These are phyloP conservation scores for Phrynosoma blainvillii DNA, from an alignment of 2,113 vertebrate genomes.

Conservation along the genomic window DNA sequence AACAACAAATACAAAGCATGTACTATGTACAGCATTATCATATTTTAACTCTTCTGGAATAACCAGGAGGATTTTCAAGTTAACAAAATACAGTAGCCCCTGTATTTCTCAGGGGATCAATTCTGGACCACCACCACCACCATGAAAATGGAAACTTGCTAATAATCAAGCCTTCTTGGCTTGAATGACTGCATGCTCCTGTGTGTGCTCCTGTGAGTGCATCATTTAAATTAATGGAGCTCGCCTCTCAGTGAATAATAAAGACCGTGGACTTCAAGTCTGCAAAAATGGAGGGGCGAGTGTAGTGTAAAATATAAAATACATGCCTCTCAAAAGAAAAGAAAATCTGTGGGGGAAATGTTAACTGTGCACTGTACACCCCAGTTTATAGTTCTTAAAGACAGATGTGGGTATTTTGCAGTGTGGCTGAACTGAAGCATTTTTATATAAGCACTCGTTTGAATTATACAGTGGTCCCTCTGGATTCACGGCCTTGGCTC, in stretches of 20 bases:
- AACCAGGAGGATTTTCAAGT: neutral
- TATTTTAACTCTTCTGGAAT: too few species aligned
- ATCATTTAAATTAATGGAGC: too few species aligned
- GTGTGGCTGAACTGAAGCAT: neutral
- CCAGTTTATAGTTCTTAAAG: neutral
- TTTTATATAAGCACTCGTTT: slow-evolving; percentile 5
- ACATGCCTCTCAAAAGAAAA: neutral
- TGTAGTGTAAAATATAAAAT: neutral
- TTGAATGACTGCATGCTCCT: too few species aligned
- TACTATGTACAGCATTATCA: too few species aligned
- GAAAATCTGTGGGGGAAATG: neutral
- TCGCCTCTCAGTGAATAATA: too few species aligned
- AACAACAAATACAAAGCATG: too few species aligned
- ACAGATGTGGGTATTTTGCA: neutral
- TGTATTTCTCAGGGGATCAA: too few species aligned
- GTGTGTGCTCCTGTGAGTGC: too few species aligned
- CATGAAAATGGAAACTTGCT: neutral
- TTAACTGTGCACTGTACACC: neutral
- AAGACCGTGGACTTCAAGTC: too few species aligned
- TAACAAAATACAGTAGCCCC: neutral
- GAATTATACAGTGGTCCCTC: neutral
- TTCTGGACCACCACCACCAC: too few species aligned
- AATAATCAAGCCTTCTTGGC: too few species aligned
- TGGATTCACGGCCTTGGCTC: too few species aligned
- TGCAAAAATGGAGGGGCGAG: neutral